A percentile compares a stretch with the other conserved stretches of the same genome.
Evolutionary conservation across 2,888 invertebrate species (phyloP).

Genomic region (Acanthosepion pharaonis): DNA sequence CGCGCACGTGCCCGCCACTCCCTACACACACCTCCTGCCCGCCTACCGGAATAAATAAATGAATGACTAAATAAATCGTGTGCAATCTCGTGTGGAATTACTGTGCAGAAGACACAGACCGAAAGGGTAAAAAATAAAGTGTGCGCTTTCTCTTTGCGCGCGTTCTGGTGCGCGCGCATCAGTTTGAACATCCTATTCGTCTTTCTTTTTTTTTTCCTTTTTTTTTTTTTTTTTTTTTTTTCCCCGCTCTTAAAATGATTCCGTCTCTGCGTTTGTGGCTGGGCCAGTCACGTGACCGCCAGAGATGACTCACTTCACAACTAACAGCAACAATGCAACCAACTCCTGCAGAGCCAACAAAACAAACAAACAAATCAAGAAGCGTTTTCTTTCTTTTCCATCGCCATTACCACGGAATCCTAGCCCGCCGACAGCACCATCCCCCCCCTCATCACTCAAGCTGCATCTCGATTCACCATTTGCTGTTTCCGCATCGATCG

Average conservation of each 20-base stretch:
- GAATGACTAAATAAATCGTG: not conserved
- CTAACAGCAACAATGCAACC: not conserved
- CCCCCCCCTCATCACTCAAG: not conserved
- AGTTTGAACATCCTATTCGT: not conserved
- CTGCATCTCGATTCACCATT: not conserved
- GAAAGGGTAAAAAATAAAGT: not conserved
- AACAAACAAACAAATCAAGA: not conserved
- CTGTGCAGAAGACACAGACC: not conserved
- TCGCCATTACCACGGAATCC: not conserved
- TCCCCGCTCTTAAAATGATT: not conserved
- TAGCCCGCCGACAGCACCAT: not conserved
- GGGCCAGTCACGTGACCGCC: not conserved
- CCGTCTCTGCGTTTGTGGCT: constrained; percentile 17
- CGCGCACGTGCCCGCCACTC: too few relatives aligned
- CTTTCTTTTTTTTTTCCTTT: not conserved
- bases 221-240: not conserved
- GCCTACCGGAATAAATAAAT: too few relatives aligned
- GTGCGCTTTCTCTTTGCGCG: not conserved
- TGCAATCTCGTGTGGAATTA: not conserved
- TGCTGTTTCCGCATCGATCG: not conserved
- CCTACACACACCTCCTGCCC: too few relatives aligned
- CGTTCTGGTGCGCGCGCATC: not conserved
- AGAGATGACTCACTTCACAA: not conserved
- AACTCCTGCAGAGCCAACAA: not conserved
- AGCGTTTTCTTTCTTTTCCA: not conserved